phyloP scores from a whole-genome alignment of 2,888 invertebrate species.

The Plemyria rubiginata region DNA sequence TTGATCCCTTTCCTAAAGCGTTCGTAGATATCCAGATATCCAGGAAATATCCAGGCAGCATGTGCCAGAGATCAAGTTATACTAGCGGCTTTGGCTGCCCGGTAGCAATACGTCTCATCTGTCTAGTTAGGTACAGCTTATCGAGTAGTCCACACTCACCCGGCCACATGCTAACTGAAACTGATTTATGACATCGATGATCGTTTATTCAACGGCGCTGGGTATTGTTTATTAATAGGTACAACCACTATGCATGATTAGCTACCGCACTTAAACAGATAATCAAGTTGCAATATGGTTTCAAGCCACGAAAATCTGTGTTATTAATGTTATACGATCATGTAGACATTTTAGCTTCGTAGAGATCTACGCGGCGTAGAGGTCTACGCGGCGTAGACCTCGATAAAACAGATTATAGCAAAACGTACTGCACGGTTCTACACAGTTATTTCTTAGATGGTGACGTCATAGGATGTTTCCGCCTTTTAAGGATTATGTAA shows the following conservation, averaged over 20 bases:
- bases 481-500: not conserved
- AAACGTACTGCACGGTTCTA: not conserved
- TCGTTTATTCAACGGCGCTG: slow-evolving; percentile 62
- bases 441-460: not conserved
- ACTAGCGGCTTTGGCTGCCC: slow-evolving; percentile 49
- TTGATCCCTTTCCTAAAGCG: slow-evolving; percentile 39
- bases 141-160: slow-evolving; percentile 68
- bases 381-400: slow-evolving; percentile 1
- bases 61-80: slow-evolving; percentile 51
- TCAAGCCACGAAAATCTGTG: not conserved
- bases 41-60: slow-evolving; percentile 39
- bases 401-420: not conserved
- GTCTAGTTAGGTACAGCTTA: slow-evolving; percentile 66
- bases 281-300: not conserved
- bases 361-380: slow-evolving; percentile 1
- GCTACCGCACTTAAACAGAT: slow-evolving; percentile 29
- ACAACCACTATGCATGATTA: slow-evolving; percentile 50
- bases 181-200: slow-evolving; percentile 74
- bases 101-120: slow-evolving; percentile 69
- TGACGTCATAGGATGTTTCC: not conserved
- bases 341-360: not conserved
- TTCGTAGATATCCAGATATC: slow-evolving; percentile 43
- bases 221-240: slow-evolving; percentile 63
- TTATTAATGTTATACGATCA: not conserved
- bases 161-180: slow-evolving; percentile 70